Conservation (phyloP, 1,140 invertebrate species). For the Calosoma granatense region DNA sequence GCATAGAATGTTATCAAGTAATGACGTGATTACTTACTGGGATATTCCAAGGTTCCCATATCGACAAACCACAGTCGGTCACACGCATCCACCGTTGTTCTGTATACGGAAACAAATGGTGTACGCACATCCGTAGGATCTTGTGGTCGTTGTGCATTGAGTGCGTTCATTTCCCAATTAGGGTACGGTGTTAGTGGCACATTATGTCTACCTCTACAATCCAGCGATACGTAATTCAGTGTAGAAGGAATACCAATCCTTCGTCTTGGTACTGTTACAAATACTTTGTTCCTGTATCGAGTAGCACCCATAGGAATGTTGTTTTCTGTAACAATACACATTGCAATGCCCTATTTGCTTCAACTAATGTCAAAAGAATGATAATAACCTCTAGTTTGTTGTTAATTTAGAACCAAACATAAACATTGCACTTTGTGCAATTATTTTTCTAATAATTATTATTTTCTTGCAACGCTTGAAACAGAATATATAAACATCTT, state of each 20-base stretch:
- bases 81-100: constrained; percentile 53
- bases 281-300: constrained; percentile 52
- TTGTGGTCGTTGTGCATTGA: constrained; percentile 31
- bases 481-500: too few relatives aligned
- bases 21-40: too few relatives aligned
- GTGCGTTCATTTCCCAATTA: constrained; percentile 43
- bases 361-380: too few relatives aligned
- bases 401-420: too few relatives aligned
- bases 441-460: too few relatives aligned
- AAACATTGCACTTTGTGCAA: too few relatives aligned
- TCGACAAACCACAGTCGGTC: constrained; percentile 65
- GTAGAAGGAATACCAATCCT: constrained; percentile 55
- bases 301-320: constrained; percentile 63
- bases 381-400: too few relatives aligned
- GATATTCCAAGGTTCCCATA: constrained; percentile 49
- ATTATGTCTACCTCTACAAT: constrained; percentile 30
- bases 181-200: constrained; percentile 52
- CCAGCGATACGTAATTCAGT: constrained; percentile 50
- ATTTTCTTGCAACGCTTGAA: too few relatives aligned
- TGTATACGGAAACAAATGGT: constrained; percentile 51
- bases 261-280: constrained; percentile 60
- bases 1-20: too few relatives aligned
- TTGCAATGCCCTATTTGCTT: too few relatives aligned
- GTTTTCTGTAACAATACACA: constrained; percentile 39
- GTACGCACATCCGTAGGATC: constrained; percentile 19